Base-by-base conservation (phyloP, 2,888 invertebrate species). In the Teleogryllus oceanicus region DNA sequence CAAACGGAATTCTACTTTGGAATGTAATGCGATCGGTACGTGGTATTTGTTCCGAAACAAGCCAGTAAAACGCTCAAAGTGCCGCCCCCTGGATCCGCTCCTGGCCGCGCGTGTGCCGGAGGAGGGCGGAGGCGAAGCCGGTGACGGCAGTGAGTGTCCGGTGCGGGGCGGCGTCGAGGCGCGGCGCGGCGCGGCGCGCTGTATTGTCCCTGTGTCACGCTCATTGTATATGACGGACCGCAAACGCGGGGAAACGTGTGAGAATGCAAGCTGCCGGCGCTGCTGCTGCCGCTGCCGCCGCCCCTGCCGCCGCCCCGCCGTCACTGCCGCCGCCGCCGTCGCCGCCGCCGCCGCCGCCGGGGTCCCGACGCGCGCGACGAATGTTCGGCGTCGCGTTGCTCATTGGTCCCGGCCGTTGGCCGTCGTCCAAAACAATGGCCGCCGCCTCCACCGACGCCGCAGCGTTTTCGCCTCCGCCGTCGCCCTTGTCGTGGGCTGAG, bases 241-340 rank as follows among this genome's bases (percentile, higher is more conserved):
- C 62, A n/a, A 62, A 62, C 62, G 62, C 62, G 16, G n/a, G 62
- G 62, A n/a, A 62, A 62, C 62, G 62, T 62, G 62, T 62, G 62
- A 62, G 62, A 62, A 62, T 62, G 62, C 62, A 5, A 18, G 62
- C 62, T n/a, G 62, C n/a, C 13, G 24, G 24, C 24, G 24, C 24
- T 24, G 24, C 24, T 24, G 24, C 24, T 24, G 24, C 24, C 3
- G 37, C 37, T 5, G 37, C 62, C 62, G 3, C 62, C 62, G 16
- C n/a, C 62, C 8, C 62, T 4, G 13, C 62, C 62, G 11, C n/a
- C 16, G 37, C 8, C 37, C 8, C 37, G 24, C 24, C 24, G 24
- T 2, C 24, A 1, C 21, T 1, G 21, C 21, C 21, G 21, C 21
- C 62, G 62, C 18, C 62, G 2, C 4, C 2, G 3, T 2, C 3